A percentile compares a stretch with the other conserved stretches of the same genome.
These are phyloP conservation scores for Malthinus flaveolus DNA, from an alignment of 2,888 invertebrate species.

Conservation along the genomic window DNA sequence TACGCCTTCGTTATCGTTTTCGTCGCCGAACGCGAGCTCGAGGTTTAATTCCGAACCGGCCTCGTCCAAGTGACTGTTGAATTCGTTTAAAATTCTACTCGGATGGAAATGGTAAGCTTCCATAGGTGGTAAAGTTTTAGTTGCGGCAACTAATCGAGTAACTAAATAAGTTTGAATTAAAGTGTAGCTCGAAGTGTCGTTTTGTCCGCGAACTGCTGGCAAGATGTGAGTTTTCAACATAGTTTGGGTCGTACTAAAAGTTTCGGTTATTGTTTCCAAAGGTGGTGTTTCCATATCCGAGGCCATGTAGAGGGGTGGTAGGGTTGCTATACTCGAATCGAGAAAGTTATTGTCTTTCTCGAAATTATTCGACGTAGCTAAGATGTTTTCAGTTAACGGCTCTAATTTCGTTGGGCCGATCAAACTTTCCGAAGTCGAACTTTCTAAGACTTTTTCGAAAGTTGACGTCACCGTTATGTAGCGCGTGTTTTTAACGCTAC, in stretches of 20 bases:
- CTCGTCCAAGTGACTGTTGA: constrained; percentile 84
- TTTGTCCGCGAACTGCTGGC: constrained; percentile 75
- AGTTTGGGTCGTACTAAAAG: constrained; percentile 87
- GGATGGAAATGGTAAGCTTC: constrained; percentile 86
- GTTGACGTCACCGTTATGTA: constrained; percentile 88
- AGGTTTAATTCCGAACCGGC: constrained; percentile 86
- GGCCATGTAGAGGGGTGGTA: constrained; percentile 77
- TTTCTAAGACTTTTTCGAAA: constrained; percentile 75
- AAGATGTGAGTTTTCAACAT: constrained; percentile 87
- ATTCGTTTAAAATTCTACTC: constrained; percentile 84
- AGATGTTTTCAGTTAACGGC: constrained; percentile 85
- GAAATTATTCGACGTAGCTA: constrained; percentile 75
- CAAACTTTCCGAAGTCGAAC: constrained; percentile 58
- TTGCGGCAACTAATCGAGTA: constrained; percentile 85
- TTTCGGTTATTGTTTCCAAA: constrained; percentile 85
- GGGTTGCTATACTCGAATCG: constrained; percentile 80
- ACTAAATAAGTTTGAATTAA: constrained; percentile 88
- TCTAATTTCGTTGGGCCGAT: constrained; percentile 66
- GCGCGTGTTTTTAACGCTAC: constrained; percentile 83
- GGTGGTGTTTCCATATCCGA: constrained; percentile 83
- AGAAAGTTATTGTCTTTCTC: constrained; percentile 68
- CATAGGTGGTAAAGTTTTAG: constrained; percentile 86
- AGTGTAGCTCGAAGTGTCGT: constrained; percentile 76
- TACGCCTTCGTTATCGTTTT: constrained; percentile 65
- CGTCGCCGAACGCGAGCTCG: constrained; percentile 84